Base-by-base conservation (phyloP, 2,113 vertebrate genomes). In the Tapirus terrestris region DNA sequence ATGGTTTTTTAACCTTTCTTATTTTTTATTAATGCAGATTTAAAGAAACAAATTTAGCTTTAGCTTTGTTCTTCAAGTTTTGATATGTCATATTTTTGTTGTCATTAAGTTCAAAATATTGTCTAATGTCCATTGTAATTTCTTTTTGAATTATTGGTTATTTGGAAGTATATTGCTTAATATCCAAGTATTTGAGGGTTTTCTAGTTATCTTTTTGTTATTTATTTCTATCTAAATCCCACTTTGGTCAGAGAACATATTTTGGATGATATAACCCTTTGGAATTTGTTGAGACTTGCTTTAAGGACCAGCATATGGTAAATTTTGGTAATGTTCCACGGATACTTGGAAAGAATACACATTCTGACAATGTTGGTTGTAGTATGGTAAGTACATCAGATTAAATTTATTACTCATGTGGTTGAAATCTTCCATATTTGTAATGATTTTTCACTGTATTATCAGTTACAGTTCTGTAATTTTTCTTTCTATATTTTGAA, bases 241-340 rank as follows among this genome's bases (percentile, higher is more conserved):
- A 91, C 33, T 91, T 81, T 60, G 31, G 25, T 87, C 81, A 91
- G 76, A 80, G 81, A 86, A 87, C 39, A n/a, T 65, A 63, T 81
- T 76, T 92, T 76, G 79, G 67, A 76, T 76, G 27, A 81, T 53
- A 88, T 91, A 36, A 88, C 39, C 7, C 51, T 67, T 75, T 75
- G n/a, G 31, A 92, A 63, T 61, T 76, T 63, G 18, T 83, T 92
- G 43, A 87, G 25, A 70, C 20, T 93, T 67, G 31, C 51, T 92
- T 86, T 81, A 88, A 92, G 29, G 31, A 92, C 21, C 13, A 87
- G 58, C 31, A 87, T 39, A 45, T 53, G 29, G 39, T 39, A 88
- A 82, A 82, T 60, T 76, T 82, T 67, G 56, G 9, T 80, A 94
- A 77, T 33, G 51, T 67, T 77, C 36, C 8, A 21, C 33, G 14